Evolutionary conservation across 1,140 invertebrate species (phyloP).

Genomic region (Achroia grisella): DNA sequence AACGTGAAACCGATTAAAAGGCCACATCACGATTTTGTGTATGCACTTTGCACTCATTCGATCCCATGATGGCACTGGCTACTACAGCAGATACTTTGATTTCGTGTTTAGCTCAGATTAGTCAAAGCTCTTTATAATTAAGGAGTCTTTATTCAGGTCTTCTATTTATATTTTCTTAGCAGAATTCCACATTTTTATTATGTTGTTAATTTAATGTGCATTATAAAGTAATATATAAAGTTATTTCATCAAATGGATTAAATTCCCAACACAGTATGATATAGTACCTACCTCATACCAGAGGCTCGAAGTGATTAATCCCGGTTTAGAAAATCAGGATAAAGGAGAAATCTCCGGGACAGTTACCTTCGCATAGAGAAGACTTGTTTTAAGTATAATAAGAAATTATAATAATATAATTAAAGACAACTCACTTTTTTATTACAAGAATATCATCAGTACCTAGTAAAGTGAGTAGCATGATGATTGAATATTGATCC

Average conservation of each 20-base stretch:
- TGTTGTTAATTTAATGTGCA: not conserved
- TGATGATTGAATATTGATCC: slow-evolving; percentile 70
- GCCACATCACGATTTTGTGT: slow-evolving; percentile 72
- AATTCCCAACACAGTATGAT: no score
- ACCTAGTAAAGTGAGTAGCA: slow-evolving; percentile 28
- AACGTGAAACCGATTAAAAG: slow-evolving; percentile 73
- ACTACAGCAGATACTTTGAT: slow-evolving; percentile 45
- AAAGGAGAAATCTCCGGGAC: no score
- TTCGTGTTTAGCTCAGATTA: slow-evolving; percentile 51
- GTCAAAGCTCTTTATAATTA: slow-evolving; percentile 58
- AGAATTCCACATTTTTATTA: no score
- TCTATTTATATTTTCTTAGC: no score
- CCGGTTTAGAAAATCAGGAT: no score
- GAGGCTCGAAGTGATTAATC: no score
- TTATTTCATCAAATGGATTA: no score
- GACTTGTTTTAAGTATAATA: no score
- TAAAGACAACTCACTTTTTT: slow-evolving; percentile 18
- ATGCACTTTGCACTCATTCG: slow-evolving; percentile 71
- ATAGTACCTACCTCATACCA: no score
- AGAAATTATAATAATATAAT: no score
- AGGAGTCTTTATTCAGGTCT: slow-evolving; percentile 19
- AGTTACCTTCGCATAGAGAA: no score
- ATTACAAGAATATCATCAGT: slow-evolving; percentile 32
- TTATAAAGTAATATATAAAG: slow-evolving; percentile 4
- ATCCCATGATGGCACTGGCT: slow-evolving; percentile 44